A percentile compares a stretch with the other conserved stretches of the same genome.
Conservation (phyloP, 64 coral and sea anemone species). For the Actinia tenebrosa region DNA sequence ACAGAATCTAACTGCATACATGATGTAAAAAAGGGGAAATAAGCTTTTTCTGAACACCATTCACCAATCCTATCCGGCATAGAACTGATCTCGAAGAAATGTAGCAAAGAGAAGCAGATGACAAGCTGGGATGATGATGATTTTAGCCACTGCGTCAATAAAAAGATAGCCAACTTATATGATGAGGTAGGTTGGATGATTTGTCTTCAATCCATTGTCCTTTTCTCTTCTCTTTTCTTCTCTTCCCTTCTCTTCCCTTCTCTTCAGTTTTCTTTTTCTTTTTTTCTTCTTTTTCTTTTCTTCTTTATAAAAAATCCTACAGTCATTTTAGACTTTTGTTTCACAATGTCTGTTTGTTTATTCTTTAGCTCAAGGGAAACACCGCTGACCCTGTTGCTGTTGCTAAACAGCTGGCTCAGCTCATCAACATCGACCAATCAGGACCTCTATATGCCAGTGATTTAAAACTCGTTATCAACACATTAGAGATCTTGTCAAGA, state of each 20-base stretch:
- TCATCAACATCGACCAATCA: neutral
- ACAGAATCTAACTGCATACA: too few species aligned
- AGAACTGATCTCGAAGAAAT: neutral
- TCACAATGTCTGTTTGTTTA: neutral
- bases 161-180: neutral
- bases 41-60: neutral
- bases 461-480: neutral
- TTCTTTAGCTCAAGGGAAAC: neutral
- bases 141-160: neutral
- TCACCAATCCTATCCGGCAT: neutral
- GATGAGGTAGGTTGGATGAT: neutral
- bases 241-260: too few species aligned
- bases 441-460: neutral
- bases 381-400: neutral
- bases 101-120: neutral
- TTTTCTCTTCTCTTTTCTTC: too few species aligned
- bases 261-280: neutral
- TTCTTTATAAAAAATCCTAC: neutral
- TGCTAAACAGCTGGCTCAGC: slow-evolving; percentile 2
- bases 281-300: too few species aligned
- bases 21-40: too few species aligned
- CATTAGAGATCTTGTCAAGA: slow-evolving; percentile 6
- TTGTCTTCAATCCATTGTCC: too few species aligned
- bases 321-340: neutral
- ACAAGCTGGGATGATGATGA: neutral